Base-by-base conservation (phyloP, 2,113 vertebrate genomes). In the Neotoma lepida region DNA sequence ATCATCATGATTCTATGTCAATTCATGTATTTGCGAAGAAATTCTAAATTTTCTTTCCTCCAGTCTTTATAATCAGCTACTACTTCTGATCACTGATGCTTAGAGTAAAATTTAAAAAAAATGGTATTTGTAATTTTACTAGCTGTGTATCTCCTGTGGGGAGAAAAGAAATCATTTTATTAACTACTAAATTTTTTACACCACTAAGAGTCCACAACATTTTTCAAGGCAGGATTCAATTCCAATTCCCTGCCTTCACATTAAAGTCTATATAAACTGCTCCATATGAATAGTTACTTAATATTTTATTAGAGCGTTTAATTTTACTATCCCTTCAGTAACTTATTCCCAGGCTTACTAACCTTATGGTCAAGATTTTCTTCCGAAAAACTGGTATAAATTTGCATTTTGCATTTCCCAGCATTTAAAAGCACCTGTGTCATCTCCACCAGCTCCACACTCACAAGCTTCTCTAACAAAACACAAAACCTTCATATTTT, bases 231-330 rank as follows among this genome's bases (percentile, higher is more conserved):
- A 94, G 85, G 93, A 95, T 97, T 97, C 93, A 96, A 92, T 96
- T 92, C 24, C 49, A 96, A 96, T 86, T 96, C 96, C 90, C 96
- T 91, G 76, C 61, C 81, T 89, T 95, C 94, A 95, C 85, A 97
- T 97, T 97, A 97, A 97, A 96, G 88, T 56, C 92, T 95, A 90
- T 76, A 96, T 90, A 95, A 97, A 97, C 80, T 95, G 81, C 93
- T 96, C 46, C 91, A 86, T 94, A 94, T 92, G 85, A 97, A 94
- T 89, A 96, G 95, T 96, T 93, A 95, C 77, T 96, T 95, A 97
- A 96, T 97, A 96, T 97, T 97, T 97, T 97, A 97, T 96, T 96
- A 96, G 51, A 94, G 66, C 92, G 97, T 97, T 97, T 96, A 97
- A 96, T 97, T 97, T 97, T 94, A 97, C 90, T 93, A 88, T 89